Percentiles rank a stretch among this genome's conserved stretches.
Conservation (phyloP, 2,797 vertebrate genomes). For the Semotilus atromaculatus region DNA sequence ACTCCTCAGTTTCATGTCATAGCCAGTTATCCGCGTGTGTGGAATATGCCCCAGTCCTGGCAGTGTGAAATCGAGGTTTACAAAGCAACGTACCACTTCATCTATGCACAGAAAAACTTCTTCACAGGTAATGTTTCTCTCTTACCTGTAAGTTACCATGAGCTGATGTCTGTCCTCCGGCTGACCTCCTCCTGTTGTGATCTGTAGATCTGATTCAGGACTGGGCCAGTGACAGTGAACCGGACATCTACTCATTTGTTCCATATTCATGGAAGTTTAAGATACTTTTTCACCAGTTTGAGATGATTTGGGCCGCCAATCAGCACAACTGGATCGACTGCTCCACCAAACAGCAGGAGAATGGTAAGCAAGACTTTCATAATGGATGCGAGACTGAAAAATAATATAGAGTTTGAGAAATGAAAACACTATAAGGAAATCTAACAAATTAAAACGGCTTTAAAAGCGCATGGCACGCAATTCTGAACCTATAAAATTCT, state of each 20-base stretch:
- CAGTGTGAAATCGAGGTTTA: slow-evolving; percentile 98
- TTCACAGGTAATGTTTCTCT: slow-evolving; percentile 86
- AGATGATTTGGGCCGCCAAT: slow-evolving; percentile 99
- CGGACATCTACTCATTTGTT: slow-evolving; percentile 97
- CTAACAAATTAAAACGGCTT: slow-evolving; percentile 11
- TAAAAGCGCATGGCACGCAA: not conserved
- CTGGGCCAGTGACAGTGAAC: slow-evolving; percentile 95
- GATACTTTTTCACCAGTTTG: slow-evolving; percentile 97
- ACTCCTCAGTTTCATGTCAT: slow-evolving; percentile 91
- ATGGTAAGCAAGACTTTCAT: slow-evolving; percentile 78
- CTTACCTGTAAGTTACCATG: not conserved
- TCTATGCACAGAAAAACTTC: slow-evolving; percentile 98
- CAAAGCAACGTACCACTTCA: slow-evolving; percentile 98
- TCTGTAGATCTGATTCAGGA: slow-evolving; percentile 94
- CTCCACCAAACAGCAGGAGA: slow-evolving; percentile 98
- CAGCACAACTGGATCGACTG: slow-evolving; percentile 99
- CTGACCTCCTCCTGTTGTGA: slow-evolving; percentile 8
- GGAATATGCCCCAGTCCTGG: slow-evolving; percentile 99
- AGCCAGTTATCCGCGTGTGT: slow-evolving; percentile 91
- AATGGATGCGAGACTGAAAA: not conserved
- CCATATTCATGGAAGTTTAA: slow-evolving; percentile 98
- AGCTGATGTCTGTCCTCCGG: not conserved
- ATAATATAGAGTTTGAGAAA: not conserved
- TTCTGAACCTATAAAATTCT: not conserved
- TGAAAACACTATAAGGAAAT: not conserved